phyloP scores from a whole-genome alignment of 2,113 vertebrate species.

The Todiramphus chloris region DNA sequence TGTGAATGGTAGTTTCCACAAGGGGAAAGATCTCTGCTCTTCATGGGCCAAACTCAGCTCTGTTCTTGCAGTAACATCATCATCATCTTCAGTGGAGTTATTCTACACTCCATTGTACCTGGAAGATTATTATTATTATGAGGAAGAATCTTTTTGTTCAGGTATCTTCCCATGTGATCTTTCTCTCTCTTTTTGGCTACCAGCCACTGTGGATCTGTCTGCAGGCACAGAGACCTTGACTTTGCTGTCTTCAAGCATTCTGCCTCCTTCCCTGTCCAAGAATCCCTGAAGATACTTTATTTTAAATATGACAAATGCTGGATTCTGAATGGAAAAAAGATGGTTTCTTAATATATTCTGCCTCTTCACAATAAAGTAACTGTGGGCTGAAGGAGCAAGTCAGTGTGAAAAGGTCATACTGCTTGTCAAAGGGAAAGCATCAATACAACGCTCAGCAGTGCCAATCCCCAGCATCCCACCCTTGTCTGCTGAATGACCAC shows the following conservation, averaged over 20 bases:
- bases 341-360: not conserved
- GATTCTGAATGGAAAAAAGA: not conserved
- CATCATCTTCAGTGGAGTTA: not conserved
- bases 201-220: not conserved
- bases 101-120: not conserved
- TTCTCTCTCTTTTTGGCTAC: not conserved
- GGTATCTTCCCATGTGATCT: not conserved
- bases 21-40: not conserved
- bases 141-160: not conserved
- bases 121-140: not conserved
- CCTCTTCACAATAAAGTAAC: not conserved
- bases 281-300: not conserved
- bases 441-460: not conserved
- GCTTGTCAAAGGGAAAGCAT: not conserved
- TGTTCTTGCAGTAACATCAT: not conserved
- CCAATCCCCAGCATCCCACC: not conserved
- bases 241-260: not conserved
- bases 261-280: not conserved
- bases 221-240: not conserved
- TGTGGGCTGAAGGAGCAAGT: not conserved
- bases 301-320: conserved; percentile 24
- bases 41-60: not conserved
- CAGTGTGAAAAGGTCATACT: not conserved
- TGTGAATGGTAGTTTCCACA: not conserved
- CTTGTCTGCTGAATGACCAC: not conserved